Evolutionary conservation across 2,888 invertebrate genomes (phyloP), one percentile per base, ranked within the genome.

Genomic region (Eupithecia vulgata): DNA sequence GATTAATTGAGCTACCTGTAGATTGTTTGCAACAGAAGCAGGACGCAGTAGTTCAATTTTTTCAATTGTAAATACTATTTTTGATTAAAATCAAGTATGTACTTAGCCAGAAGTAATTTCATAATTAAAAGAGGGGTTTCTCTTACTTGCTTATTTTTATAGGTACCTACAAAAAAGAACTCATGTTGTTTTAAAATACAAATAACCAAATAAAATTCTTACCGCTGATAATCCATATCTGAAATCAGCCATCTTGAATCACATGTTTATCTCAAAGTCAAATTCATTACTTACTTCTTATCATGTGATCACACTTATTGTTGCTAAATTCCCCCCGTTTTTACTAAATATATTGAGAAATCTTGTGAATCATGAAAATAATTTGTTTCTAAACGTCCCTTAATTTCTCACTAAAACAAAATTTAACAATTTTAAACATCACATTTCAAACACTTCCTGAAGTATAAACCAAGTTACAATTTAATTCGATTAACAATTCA

Each of bases 211-310:
- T 77, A 73, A 82, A 82, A 80, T 70, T 88, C 92, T 92, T 87
- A 93, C 93, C 93, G 73, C 75, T 65, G 70, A 77, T 77, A 79
- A 84, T 86, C 84, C 85, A 80, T 78, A 75, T 77, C 85, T 87
- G 86, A 88, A 88, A 87, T 79, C 83, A 87, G 93, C 94, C 94
- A 94, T 94, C 84, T 94, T 94, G 90, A 80, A 90, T 94, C 94
- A 94, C 94, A 90, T 93, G 92, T 88, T 88, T 85, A 76, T 72
- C 77, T 69, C 37, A 42, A 10, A 76, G 76, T 76, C 76, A 75
- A 88, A 89, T 86, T 88, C 84, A 83, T 85, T 85, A 85, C 82
- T 85, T 86, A 83, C 86, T 81, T 81, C 75, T 79, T 82, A 81
- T 88, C 91, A 90, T 92, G 89, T 92, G 93, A 93, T 93, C 91